These are phyloP conservation scores for Epinephelus awoara DNA, from an alignment of 2,797 vertebrate species.

Conservation along the genomic window DNA sequence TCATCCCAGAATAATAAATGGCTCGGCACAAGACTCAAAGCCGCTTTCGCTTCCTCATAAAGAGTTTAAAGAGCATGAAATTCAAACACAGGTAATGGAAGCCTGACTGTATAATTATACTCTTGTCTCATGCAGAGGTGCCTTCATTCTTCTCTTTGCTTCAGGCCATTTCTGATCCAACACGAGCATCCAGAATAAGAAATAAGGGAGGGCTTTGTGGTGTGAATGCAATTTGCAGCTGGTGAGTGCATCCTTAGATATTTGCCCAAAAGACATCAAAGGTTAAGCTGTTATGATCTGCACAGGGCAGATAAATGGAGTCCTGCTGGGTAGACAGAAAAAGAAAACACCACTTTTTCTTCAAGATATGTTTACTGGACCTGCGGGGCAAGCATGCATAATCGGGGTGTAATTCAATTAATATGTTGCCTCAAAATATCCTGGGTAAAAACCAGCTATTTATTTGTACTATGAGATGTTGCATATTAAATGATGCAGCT, in stretches of 20 bases:
- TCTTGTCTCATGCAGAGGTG: slow-evolving; percentile 49
- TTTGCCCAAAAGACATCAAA: slow-evolving; percentile 56
- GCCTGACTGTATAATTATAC: slow-evolving; percentile 63
- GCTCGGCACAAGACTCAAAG: slow-evolving; percentile 35
- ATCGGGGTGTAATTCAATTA: slow-evolving; percentile 76
- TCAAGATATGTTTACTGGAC: slow-evolving; percentile 60
- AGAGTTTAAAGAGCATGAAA: slow-evolving; percentile 74
- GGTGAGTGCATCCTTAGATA: slow-evolving; percentile 46
- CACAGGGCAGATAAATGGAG: slow-evolving; percentile 58
- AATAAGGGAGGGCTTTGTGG: slow-evolving; percentile 22
- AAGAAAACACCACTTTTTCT: slow-evolving; percentile 51
- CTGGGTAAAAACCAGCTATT: slow-evolving; percentile 47
- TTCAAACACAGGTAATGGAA: slow-evolving; percentile 71
- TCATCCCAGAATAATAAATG: slow-evolving; percentile 56
- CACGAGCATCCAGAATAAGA: slow-evolving; percentile 26
- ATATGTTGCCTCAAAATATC: slow-evolving; percentile 65
- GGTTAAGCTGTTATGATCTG: slow-evolving; percentile 69
- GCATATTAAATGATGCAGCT: slow-evolving; percentile 56
- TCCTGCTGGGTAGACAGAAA: slow-evolving; percentile 48
- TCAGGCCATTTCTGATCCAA: slow-evolving; percentile 57
- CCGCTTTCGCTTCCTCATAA: slow-evolving; percentile 47
- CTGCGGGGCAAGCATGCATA: slow-evolving; percentile 65
- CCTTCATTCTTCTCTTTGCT: slow-evolving; percentile 44
- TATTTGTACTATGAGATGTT: slow-evolving; percentile 61
- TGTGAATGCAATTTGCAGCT: slow-evolving; percentile 53